Percentiles rank a stretch among this genome's conserved stretches.
These are phyloP conservation scores for Thysanoteuthis rhombus DNA, from an alignment of 2,888 invertebrate species.

Conservation along the genomic window DNA sequence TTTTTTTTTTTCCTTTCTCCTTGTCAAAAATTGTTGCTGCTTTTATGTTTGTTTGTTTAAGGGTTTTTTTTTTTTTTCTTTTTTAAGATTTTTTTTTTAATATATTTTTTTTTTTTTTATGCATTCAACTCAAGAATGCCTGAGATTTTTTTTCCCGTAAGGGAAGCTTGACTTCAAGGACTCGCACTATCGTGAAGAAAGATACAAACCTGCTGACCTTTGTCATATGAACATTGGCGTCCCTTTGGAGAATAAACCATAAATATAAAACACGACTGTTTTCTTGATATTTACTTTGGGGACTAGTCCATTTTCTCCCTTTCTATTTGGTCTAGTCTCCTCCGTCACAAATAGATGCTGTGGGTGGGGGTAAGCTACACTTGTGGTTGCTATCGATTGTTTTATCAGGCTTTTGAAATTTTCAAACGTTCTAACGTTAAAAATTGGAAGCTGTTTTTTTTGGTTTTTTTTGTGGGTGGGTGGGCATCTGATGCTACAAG, in stretches of 20 bases:
- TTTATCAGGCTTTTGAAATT: no score
- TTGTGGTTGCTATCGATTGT: no score
- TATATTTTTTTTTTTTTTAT: neutral
- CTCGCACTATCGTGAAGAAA: neutral
- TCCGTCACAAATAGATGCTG: no score
- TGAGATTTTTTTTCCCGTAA: neutral
- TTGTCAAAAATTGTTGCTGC: neutral
- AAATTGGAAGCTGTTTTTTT: no score
- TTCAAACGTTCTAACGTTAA: no score
- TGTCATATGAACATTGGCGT: neutral
- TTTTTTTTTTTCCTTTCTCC: neutral
- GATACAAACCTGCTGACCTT: neutral
- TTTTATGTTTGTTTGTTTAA: no score
- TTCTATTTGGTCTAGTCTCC: no score
- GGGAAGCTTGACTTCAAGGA: neutral
- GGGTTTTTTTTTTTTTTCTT: no score
- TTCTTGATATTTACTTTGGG: neutral
- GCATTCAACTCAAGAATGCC: neutral
- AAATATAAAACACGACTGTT: neutral
- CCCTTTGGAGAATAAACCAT: neutral
- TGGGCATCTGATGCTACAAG: no score
- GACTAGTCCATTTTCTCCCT: no score
- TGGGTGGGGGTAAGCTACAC: no score
- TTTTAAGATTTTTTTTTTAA: neutral
- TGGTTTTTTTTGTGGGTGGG: no score